phyloP scores from a whole-genome alignment of 2,113 vertebrate species.

The Rhagologus leucostigma region DNA sequence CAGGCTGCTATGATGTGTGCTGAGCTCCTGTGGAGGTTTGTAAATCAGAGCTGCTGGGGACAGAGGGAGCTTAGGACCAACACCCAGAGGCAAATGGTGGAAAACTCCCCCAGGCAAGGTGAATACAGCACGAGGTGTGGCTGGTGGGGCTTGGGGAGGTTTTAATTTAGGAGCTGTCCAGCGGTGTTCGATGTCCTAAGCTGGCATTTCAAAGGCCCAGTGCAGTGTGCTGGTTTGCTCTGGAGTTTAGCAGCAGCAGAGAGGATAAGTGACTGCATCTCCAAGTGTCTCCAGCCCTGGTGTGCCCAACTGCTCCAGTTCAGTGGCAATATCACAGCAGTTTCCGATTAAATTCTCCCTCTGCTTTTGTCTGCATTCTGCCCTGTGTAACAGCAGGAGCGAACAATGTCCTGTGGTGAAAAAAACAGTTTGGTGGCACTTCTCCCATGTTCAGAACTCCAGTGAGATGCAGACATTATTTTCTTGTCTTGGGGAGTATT shows the following conservation, averaged over 20 bases:
- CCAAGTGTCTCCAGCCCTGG: background rate
- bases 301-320: background rate
- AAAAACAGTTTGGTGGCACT: background rate
- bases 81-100: background rate
- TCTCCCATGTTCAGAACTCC: background rate
- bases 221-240: background rate
- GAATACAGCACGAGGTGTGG: accelerated
- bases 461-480: background rate
- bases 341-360: background rate
- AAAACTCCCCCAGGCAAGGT: background rate
- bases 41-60: background rate
- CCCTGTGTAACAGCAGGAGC: background rate
- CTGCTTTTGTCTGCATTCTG: background rate
- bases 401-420: background rate
- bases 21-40: background rate
- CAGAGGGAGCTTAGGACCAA: no score
- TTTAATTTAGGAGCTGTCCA: no score
- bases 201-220: background rate
- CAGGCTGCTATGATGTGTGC: accelerated
- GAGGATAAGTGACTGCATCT: background rate
- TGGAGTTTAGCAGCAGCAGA: background rate
- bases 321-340: background rate
- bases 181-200: background rate
- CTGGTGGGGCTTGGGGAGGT: background rate
- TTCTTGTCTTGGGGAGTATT: background rate